Evolutionary conservation across 2,113 vertebrate species (phyloP), one percentile per base, ranked within the genome.

Genomic region (Phainopepla nitens): DNA sequence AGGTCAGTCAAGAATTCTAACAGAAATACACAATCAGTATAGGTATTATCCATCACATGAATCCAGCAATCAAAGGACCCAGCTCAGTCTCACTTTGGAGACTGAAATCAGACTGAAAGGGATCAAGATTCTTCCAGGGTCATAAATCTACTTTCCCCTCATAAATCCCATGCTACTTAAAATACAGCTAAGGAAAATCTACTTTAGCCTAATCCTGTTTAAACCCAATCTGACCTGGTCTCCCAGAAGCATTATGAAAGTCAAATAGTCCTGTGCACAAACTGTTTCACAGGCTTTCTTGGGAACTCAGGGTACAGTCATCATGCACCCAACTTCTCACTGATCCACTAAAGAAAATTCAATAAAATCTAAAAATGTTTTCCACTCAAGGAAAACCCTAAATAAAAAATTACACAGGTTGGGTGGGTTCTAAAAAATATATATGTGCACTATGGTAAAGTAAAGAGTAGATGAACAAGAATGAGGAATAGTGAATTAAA

Each of bases 141-240:
- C 49, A 86, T 83, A 89, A 83, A 94, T 76, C 69, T 90, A 82
- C 56, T 95, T 94, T 96, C 65, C 70, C 88, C 62, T 95, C 70
- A 54, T 87, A 95, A 97, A 87, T 75, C 58, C 60, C n/a, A 22
- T 77, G 64, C 75, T 93, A 91, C 78, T 98, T 96, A 91, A 93
- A 93, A 86, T 50, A 97, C 69, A 93, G 82, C 78, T 45, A 92
- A 83, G 36, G 73, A 88, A 92, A 95, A 87, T 92, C 77, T 90
- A 75, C 94, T 95, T 90, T 93, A 96, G 91, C 82, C 53, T 98
- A 96, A 97, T 93, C 76, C 82, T 97, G 88, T 97, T 98, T 95
- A 96, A 98, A 97, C 47, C 90, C 88, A 17, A 47, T 66, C 82
- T 97, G 94, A 96, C 76, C 82, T 64, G 12, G 66, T 92, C 83